A percentile compares a stretch with the other conserved stretches of the same genome.
Evolutionary conservation across 37 sponge, comb jelly and placozoan species (phyloP).

Genomic region (Oscarella lobularis): DNA sequence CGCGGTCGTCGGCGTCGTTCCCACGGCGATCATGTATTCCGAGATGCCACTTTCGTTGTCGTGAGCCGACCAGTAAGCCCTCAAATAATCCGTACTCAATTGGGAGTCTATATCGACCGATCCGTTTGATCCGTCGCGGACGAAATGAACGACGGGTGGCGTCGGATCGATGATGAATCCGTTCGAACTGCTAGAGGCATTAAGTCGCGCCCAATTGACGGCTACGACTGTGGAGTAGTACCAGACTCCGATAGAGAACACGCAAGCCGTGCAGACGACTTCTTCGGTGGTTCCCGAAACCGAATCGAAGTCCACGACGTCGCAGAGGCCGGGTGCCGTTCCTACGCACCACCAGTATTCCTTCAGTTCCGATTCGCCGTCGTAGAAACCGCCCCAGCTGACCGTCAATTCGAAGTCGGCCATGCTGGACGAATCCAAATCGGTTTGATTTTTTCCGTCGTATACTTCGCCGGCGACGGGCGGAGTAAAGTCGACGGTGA

Average conservation of each 20-base stretch:
- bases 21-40: background rate
- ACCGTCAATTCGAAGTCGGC: background rate
- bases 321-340: background rate
- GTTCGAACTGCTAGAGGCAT: background rate
- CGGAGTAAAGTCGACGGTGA: background rate
- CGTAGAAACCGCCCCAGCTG: slow-evolving; percentile 1
- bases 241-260: background rate
- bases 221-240: background rate
- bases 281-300: background rate
- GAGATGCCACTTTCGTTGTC: slow-evolving; percentile 1
- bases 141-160: background rate
- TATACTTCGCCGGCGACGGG: background rate
- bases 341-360: slow-evolving; percentile 5
- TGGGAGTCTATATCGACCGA: slow-evolving; percentile 17
- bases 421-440: background rate
- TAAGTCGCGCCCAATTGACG: background rate
- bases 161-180: background rate
- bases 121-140: slow-evolving; percentile 3
- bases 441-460: background rate
- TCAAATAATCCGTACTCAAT: slow-evolving; percentile 1
- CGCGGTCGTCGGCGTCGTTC: slow-evolving; percentile 8
- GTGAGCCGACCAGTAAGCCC: slow-evolving; percentile 5
- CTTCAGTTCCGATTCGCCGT: background rate
- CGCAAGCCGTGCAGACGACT: background rate
- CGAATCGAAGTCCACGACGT: background rate